phyloP scores from a whole-genome alignment of 1,140 invertebrate species.

The Tetramorium alpestre region DNA sequence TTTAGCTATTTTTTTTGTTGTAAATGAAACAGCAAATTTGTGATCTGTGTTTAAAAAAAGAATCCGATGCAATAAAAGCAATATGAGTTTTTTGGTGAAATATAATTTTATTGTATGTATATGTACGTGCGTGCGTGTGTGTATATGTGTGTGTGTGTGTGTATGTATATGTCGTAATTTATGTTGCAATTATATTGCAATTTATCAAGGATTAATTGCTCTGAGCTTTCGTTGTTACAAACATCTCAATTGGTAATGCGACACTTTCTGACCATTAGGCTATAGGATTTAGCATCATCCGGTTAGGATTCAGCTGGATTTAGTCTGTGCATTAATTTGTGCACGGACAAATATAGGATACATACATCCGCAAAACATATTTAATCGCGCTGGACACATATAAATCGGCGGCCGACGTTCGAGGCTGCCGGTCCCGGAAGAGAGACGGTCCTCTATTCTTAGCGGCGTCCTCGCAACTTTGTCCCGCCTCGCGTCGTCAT shows the following conservation, averaged over 20 bases:
- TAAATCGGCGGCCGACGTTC: constrained; percentile 49
- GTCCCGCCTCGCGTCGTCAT: constrained; percentile 8
- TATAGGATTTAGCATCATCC: constrained; percentile 32
- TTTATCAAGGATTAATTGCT: not conserved
- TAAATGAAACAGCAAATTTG: not conserved
- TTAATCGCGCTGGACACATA: constrained; percentile 56
- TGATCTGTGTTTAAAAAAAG: not conserved
- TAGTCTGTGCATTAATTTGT: constrained; percentile 1
- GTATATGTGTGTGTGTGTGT: too few species aligned
- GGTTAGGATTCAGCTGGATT: constrained; percentile 26
- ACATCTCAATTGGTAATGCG: constrained; percentile 17
- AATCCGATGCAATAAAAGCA: not conserved
- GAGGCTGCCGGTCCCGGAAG: constrained; percentile 43
- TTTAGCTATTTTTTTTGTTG: not conserved
- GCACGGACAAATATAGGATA: constrained; percentile 50
- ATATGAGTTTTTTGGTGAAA: not conserved
- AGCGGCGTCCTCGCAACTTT: constrained; percentile 51
- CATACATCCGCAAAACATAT: constrained; percentile 44
- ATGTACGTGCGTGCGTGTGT: too few species aligned
- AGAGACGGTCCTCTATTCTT: constrained; percentile 49
- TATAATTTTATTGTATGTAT: too few species aligned
- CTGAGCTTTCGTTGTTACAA: not conserved
- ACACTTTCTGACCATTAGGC: constrained; percentile 4
- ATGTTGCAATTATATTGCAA: not conserved
- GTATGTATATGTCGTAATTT: not conserved